Conservation (phyloP, 1,140 invertebrate species). For the Chrysomallon squamiferum region DNA sequence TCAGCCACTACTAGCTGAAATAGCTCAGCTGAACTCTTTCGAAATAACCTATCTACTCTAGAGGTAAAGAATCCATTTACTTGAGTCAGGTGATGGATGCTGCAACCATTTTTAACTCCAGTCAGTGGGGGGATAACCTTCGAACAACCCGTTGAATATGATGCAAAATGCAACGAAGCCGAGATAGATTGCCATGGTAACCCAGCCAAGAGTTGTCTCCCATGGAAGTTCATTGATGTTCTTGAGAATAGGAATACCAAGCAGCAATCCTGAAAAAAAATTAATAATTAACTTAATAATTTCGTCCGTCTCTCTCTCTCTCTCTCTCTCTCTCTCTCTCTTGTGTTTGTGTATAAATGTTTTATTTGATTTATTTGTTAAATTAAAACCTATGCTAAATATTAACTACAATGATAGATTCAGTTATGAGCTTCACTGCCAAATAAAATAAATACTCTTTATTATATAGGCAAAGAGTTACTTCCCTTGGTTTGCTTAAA, state of each 20-base stretch:
- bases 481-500: too few relatives aligned
- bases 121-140: constrained; percentile 54
- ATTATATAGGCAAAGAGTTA: too few relatives aligned
- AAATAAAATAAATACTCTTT: too few relatives aligned
- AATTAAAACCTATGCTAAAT: too few relatives aligned
- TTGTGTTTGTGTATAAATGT: background rate
- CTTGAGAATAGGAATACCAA: constrained; percentile 58
- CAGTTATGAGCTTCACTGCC: too few relatives aligned
- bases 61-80: too few relatives aligned
- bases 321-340: background rate
- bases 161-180: constrained; percentile 49
- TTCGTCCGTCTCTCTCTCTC: background rate
- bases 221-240: constrained; percentile 58
- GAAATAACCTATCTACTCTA: too few relatives aligned
- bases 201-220: constrained; percentile 59
- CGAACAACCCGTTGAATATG: constrained; percentile 57
- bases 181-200: constrained; percentile 54
- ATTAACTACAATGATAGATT: too few relatives aligned
- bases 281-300: too few relatives aligned
- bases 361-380: background rate
- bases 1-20: too few relatives aligned
- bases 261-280: constrained; percentile 52
- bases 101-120: constrained; percentile 38
- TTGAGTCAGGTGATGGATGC: too few relatives aligned
- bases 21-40: too few relatives aligned